Evolutionary conservation across 35 echinoderm and acorn worm species (phyloP).

Genomic region (Patiria miniata): DNA sequence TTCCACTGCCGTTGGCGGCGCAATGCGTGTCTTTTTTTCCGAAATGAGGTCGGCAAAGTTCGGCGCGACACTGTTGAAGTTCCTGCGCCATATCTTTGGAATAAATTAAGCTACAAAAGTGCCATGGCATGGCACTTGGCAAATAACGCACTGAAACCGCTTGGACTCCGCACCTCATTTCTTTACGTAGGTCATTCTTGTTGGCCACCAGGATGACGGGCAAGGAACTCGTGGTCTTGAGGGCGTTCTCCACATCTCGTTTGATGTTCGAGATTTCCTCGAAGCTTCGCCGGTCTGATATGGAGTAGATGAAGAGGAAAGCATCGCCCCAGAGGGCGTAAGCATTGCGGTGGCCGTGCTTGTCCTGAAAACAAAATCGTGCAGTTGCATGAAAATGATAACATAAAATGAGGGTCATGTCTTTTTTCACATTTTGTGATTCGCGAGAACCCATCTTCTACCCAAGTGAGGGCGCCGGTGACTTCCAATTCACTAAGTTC

Average conservation of each 20-base stretch:
- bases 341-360: conserved; percentile 54
- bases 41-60: no score
- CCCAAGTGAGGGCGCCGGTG: neutral
- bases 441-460: neutral
- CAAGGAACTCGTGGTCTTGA: conserved; percentile 10
- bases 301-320: conserved; percentile 76
- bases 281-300: conserved; percentile 70
- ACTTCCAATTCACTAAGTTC: no score
- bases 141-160: no score
- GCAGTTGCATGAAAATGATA: neutral
- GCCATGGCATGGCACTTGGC: no score
- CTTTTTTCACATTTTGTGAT: neutral
- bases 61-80: no score
- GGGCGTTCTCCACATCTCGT: conserved; percentile 44
- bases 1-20: no score
- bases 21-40: no score
- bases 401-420: no score
- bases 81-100: no score
- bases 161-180: neutral
- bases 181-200: conserved; percentile 63
- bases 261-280: conserved; percentile 47
- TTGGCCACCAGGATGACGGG: conserved; percentile 70
- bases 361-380: conserved; percentile 44
- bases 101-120: no score
- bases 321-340: conserved; percentile 84